Base-by-base conservation (phyloP, 64 coral and sea anemone genomes). In the Pocillopora verrucosa region DNA sequence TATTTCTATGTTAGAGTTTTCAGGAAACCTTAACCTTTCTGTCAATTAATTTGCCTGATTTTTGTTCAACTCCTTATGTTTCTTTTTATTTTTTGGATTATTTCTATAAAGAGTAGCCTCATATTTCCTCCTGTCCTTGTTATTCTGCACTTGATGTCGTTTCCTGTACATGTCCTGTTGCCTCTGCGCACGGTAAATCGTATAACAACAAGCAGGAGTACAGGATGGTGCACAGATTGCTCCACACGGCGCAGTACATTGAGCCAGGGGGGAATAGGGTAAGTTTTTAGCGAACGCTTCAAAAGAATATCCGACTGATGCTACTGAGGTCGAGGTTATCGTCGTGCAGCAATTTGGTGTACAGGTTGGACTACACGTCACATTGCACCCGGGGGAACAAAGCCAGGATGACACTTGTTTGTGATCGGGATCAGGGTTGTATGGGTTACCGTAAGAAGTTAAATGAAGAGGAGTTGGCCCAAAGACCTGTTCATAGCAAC, bases 201-300 rank as follows among this genome's bases (percentile, higher is more conserved):
- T 69, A 69, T 69, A 69, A 24, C 65, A 69, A n/a, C 65, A 69
- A 69, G 65, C 65, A 69, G 65, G 65, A 22, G 65, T 69, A n/a
- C 65, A 69, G 0, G 17, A 10, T 69, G 65, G 65, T 69, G 65
- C 65, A 69, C 65, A 69, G 20, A 69, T 69, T 10, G 5, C 65
- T 69, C 65, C 65, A 69, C 65, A 69, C 22, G 65, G 65, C 4
- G 24, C 65, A n/a, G 65, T 19, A 22, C 65, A 69, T 69, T 25
- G 65, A 20, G 5, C 20, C 30, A 30, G 30, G 30, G 30, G 30
- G 0, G 17, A 16, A 20, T 16, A 22, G 13, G 13, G 15, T 67
- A 22, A 17, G 16, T 16, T 7, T 67, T 7, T 16, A 20, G 17
- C 6, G n/a, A 14, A 5, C 6, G 64, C 17, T 1, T 67, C 5